Evolutionary conservation across 2,888 invertebrate species (phyloP), one percentile per base, ranked within the genome.

Genomic region (Pyrgus malvae): DNA sequence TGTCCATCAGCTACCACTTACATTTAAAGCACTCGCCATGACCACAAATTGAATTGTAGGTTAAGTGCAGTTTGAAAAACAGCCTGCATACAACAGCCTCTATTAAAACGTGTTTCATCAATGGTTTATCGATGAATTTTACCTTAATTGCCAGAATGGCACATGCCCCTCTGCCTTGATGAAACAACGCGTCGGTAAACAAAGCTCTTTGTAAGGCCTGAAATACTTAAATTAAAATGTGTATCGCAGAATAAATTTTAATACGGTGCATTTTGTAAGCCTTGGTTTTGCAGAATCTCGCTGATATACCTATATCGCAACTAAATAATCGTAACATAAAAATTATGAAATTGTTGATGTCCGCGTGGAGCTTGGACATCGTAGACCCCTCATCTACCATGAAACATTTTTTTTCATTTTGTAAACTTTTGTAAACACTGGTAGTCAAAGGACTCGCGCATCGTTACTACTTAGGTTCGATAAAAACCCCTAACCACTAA

Each of bases 51-150:
- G 19, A 6, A 3, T 6, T 21, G 6, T 21, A 4, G 3, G 3
- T 21, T 3, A 19, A 45, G 19, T 31, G 12, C 27, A 17, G 3
- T 8, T 19, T 14, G 21, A 25, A 48, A 16, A 35, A 21, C 3
- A 17, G 14, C n/a, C 2, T 11, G 12, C 12, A 19, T 31, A 41
- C n/a, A 40, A 23, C 12, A 12, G 42, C 19, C 44, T 21, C 19
- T 44, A 44, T 37, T 51, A 51, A 44, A 44, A 37, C n/a, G 44
- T 37, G 44, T 44, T 37, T 51, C 35, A 51, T 44, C 44, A 44
- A 44, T 37, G 37, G 44, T 51, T 51, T 51, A 51, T 51, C 51
- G 51, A 25, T 51, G 51, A 44, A 44, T 44, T 49, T 51, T 51
- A 51, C 44, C 44, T 51, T 51, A 51, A 51, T 51, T 44, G 44